phyloP scores from a whole-genome alignment of 92 coral and sea anemone species.

The Nematostella vectensis region DNA sequence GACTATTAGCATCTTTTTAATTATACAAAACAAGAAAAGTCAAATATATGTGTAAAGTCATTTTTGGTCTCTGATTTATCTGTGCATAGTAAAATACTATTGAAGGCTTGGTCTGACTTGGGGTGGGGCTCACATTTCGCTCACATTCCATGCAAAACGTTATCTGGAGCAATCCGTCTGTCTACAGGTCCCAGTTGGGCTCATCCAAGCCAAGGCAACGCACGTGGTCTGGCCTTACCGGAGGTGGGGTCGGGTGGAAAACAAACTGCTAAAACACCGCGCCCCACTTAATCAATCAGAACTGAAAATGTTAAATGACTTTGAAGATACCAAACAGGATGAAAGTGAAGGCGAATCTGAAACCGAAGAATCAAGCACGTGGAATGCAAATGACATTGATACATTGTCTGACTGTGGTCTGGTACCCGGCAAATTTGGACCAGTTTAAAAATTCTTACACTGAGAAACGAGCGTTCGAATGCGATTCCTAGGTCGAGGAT shows the following conservation, averaged over 20 bases:
- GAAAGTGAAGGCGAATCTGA: background rate
- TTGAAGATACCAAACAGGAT: background rate
- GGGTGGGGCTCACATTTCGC: no score
- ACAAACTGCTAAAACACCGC: conserved; percentile 27
- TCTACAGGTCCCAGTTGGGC: conserved; percentile 59
- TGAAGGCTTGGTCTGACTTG: no score
- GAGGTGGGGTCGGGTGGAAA: conserved; percentile 51
- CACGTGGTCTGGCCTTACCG: conserved; percentile 62
- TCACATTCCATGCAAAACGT: no score
- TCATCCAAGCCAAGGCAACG: conserved; percentile 70
- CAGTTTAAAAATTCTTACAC: conserved; percentile 10
- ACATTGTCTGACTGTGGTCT: conserved; percentile 24
- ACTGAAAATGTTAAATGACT: background rate
- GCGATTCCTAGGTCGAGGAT: no score
- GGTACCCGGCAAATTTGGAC: conserved; percentile 31
- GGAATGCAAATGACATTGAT: conserved; percentile 15
- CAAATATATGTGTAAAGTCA: no score
- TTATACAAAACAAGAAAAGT: no score
- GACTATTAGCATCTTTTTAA: no score
- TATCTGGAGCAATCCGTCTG: no score
- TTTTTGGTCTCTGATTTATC: no score
- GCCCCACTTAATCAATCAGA: conserved; percentile 20
- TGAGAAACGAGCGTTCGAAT: no score
- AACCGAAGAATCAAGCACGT: background rate
- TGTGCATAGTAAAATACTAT: no score